A percentile compares a stretch with the other conserved stretches of the same genome.
These are phyloP conservation scores for Glyphotaelius pellucidus DNA, from an alignment of 2,888 invertebrate species.

Conservation along the genomic window DNA sequence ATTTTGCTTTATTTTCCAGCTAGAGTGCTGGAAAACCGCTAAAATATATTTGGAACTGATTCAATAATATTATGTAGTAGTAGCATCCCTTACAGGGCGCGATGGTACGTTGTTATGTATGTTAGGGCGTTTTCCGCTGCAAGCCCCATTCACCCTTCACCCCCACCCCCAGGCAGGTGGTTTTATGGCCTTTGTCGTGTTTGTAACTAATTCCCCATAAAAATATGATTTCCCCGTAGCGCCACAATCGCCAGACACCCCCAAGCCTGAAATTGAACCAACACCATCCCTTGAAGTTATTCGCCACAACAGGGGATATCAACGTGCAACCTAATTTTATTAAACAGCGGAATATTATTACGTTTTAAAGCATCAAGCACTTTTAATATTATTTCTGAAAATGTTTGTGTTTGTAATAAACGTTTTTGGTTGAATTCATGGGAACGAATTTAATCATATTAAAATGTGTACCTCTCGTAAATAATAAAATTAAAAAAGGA, in stretches of 20 bases:
- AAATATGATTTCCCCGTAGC: slow-evolving; percentile 64
- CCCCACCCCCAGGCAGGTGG: slow-evolving; percentile 20
- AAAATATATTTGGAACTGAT: too few species aligned
- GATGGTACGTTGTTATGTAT: neutral
- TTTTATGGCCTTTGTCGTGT: slow-evolving; percentile 59
- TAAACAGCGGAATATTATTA: neutral
- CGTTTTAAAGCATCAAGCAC: neutral
- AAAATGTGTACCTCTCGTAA: too few species aligned
- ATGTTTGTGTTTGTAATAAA: too few species aligned
- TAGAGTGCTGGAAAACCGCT: too few species aligned
- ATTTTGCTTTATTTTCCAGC: neutral
- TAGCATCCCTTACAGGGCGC: neutral
- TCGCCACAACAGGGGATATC: neutral
- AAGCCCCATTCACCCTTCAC: neutral
- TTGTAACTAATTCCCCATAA: slow-evolving; percentile 61
- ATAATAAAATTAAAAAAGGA: too few species aligned
- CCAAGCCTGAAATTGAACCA: slow-evolving; percentile 28
- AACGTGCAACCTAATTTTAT: neutral
- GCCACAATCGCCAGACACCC: slow-evolving; percentile 50
- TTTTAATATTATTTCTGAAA: neutral
- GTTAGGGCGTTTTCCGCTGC: neutral
- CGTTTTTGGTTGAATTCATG: too few species aligned
- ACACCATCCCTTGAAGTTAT: neutral
- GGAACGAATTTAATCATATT: too few species aligned
- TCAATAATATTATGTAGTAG: neutral